Conservation (phyloP, 2,797 vertebrate species). For the Taenioides sp. region DNA sequence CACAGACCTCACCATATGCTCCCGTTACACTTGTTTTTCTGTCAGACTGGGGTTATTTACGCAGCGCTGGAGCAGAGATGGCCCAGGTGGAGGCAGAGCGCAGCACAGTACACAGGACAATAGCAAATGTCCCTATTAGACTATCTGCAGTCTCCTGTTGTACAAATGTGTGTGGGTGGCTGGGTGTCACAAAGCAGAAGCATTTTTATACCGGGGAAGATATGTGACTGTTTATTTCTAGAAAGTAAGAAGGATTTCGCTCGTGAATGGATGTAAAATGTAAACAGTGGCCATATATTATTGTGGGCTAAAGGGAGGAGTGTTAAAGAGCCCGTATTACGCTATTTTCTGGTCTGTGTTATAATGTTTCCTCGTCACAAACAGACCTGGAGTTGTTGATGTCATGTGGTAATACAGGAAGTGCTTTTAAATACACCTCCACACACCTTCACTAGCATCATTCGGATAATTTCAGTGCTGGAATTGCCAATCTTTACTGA, state of each 20-base stretch:
- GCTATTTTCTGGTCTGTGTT: no score
- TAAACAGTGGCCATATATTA: background rate
- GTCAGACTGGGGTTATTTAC: slow-evolving; percentile 71
- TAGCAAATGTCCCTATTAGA: slow-evolving; percentile 75
- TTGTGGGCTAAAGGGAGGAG: background rate
- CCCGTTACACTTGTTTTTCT: slow-evolving; percentile 72
- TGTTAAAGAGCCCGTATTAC: no score
- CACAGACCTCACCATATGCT: slow-evolving; percentile 70
- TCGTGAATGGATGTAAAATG: background rate
- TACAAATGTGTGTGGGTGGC: slow-evolving; percentile 46
- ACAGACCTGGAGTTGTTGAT: no score
- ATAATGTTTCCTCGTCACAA: no score
- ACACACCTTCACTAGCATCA: no score
- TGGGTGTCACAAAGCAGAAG: background rate
- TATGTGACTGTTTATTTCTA: no score
- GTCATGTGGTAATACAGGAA: no score
- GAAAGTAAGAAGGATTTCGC: background rate
- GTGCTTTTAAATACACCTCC: no score
- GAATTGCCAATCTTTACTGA: no score
- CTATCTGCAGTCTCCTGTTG: slow-evolving; percentile 60
- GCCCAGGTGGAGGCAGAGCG: slow-evolving; percentile 20
- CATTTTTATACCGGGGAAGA: background rate
- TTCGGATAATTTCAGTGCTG: no score
- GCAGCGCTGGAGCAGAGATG: slow-evolving; percentile 43
- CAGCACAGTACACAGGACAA: slow-evolving; percentile 39